phyloP scores from a whole-genome alignment of 1,140 invertebrate genomes.

The Bombyx mori region DNA sequence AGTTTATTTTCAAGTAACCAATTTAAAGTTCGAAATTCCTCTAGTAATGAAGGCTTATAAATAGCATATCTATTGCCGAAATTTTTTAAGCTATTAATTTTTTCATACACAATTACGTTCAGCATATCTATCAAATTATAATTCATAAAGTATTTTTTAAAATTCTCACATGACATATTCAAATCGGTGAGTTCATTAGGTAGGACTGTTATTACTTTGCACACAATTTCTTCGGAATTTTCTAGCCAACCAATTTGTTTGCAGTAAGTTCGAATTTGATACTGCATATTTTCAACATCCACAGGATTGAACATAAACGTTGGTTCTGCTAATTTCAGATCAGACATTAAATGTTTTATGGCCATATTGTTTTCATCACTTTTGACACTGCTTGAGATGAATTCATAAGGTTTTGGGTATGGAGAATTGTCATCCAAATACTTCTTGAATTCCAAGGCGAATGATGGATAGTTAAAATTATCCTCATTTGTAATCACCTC shows the following conservation, averaged over 20 bases:
- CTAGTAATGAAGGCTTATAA: constrained; percentile 48
- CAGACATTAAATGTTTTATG: constrained; percentile 49
- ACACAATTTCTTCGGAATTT: constrained; percentile 50
- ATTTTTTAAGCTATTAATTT: constrained; percentile 52
- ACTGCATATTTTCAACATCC: constrained; percentile 39
- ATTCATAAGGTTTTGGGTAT: constrained; percentile 66
- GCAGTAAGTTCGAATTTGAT: constrained; percentile 54
- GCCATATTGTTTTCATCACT: constrained; percentile 39
- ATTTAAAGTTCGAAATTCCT: constrained; percentile 44
- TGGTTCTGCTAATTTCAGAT: constrained; percentile 47
- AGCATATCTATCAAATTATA: constrained; percentile 58
- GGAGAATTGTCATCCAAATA: constrained; percentile 44
- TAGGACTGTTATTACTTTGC: constrained; percentile 53
- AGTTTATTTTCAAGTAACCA: constrained; percentile 54
- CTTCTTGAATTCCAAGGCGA: constrained; percentile 57
- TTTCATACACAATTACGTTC: constrained; percentile 65
- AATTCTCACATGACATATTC: constrained; percentile 35
- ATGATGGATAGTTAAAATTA: constrained; percentile 55
- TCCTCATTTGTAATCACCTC: constrained; percentile 73
- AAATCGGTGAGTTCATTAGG: constrained; percentile 42
- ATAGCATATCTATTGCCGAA: constrained; percentile 54
- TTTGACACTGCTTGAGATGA: constrained; percentile 50
- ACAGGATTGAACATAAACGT: constrained; percentile 28
- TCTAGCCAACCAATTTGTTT: constrained; percentile 60
- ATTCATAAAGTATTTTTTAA: constrained; percentile 37